Base-by-base conservation (phyloP, 2,888 invertebrate species). In the Ectemnius cavifrons region DNA sequence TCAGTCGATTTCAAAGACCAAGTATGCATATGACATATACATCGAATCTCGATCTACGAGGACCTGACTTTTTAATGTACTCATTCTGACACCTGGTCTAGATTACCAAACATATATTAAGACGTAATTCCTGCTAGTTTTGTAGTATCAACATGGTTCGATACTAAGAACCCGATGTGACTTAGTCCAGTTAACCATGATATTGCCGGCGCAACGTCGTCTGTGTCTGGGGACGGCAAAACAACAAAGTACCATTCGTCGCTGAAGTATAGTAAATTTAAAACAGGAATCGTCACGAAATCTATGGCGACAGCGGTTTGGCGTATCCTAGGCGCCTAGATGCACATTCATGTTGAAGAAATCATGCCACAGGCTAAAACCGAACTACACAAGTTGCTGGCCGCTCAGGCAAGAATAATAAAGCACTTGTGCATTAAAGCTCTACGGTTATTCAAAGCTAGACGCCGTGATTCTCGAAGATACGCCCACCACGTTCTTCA, bases 211-310 rank as follows among this genome's bases (percentile, higher is more conserved):
- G 79, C 84, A 84, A 83, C 79, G 75, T 83, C 79, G 75, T 85
- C 75, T 84, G 77, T 82, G 77, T 87, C 82, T 84, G 85, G 88
- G 89, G 86, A 90, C 88, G 90, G 88, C 89, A 89, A 90, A 90
- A 88, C 84, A 90, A 89, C 87, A 88, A 87, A 90, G 89, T 89
- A 90, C 89, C 89, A 89, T 89, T 90, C 88, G 89, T 90, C 89
- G 89, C 88, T 88, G 83, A 82, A 83, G 72, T 85, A 83, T 76
- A 82, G 80, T 80, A 78, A 83, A 83, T 85, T 85, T 78, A 72
- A 80, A 78, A 81, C 75, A 75, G 69, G 73, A 77, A 79, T 85
- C 63, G 75, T 81, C 66, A 74, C 71, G 52, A 76, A 78, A 79
- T 63, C 66, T 77, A 82, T 74, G 72, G 74, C 69, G 75, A 84